Conservation (phyloP, 2,113 vertebrate genomes). For the Alexandromys fortis region DNA sequence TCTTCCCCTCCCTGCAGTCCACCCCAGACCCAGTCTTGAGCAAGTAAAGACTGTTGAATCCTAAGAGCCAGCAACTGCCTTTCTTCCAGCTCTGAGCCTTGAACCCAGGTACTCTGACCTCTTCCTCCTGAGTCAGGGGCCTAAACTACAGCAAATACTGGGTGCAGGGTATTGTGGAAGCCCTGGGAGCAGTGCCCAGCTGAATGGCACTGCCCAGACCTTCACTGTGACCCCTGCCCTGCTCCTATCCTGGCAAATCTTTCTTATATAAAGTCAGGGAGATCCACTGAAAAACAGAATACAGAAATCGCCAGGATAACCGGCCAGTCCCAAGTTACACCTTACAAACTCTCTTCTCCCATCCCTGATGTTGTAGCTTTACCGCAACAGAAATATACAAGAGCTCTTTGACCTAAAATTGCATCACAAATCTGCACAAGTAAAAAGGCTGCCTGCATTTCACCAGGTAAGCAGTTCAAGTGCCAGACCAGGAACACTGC, state of each 20-base stretch:
- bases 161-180: background rate
- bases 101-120: background rate
- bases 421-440: accelerated
- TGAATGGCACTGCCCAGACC: background rate
- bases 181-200: background rate
- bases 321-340: background rate
- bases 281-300: background rate
- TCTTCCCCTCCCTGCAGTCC: background rate
- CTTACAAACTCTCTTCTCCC: background rate
- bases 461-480: background rate
- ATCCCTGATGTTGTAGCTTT: too few species aligned
- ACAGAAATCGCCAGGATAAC: background rate
- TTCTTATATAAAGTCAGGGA: background rate
- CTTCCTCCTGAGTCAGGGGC: background rate
- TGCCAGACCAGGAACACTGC: background rate
- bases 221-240: background rate
- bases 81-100: background rate
- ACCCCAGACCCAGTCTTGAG: background rate
- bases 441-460: background rate
- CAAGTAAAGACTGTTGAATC: background rate
- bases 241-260: too few species aligned
- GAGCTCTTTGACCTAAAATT: background rate
- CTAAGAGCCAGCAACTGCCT: background rate
- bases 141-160: too few species aligned
- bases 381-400: too few species aligned